Base-by-base conservation (phyloP, 2,888 invertebrate species). In the Drosophila hawaiiensis region DNA sequence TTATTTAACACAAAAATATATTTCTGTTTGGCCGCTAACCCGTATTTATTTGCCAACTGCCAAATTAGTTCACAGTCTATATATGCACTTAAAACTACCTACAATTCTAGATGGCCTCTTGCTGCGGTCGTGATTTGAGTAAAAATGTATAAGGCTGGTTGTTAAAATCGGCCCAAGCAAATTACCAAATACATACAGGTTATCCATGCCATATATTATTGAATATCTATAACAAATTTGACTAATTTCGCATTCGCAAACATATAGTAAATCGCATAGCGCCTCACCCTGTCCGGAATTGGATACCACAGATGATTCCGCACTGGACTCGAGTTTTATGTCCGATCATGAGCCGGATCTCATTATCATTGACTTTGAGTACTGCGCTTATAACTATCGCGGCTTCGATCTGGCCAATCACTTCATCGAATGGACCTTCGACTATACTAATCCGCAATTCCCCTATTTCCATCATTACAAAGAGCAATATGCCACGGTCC, bases 351-450 rank as follows among this genome's bases (percentile, higher is more conserved):
- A 91, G 78, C 95, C 95, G 0, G 95, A 95, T 77, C 93, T 98
- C 39, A 96, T 97, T 22, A 94, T 98, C 35, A 98, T 97, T 90
- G 99, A 99, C 92, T 99, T 97, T 92, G 98, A 99, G 93, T 99
- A 98, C 92, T 98, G 98, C 93, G 97, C 98, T 0, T 99, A 99
- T 94, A 98, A 99, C 92, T 97, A 97, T 88, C 94, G 98, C 60
- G 98, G 97, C 0, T 99, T 98, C 93, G 99, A 99, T 93, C 94
- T 99, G 59, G 98, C 98, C 4, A 99, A 99, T 93, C 99, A 99
- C 91, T 98, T 99, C 92, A 95, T 97, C 76, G 99, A 99, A 92
- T 98, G 98, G 97, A 95, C 95, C 1, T 97, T 97, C 91, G 97
- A 98, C 91, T 98, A 99, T 93, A 97, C 96, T 1, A 95, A 95